Evolutionary conservation across 2,888 invertebrate genomes (phyloP), one percentile per base, ranked within the genome.

Genomic region (Agrochola circellaris): DNA sequence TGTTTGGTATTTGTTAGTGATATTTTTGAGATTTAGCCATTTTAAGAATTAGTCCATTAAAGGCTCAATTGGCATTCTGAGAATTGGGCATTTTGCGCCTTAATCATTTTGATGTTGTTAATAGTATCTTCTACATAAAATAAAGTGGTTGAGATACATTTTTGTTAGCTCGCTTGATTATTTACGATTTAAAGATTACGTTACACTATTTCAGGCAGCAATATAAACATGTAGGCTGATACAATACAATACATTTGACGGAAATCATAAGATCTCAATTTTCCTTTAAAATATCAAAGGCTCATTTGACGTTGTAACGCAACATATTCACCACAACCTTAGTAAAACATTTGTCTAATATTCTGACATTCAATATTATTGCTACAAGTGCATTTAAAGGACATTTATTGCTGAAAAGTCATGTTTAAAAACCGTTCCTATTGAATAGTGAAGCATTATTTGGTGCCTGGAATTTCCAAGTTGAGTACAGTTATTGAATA

Each of bases 401-500:
- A 62, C n/a, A 62, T 66, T 70, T 61, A 38, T 65, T 11, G 9
- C 45, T 58, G 11, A 17, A 51, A 82, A 61, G 30, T 74, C 20
- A 11, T 38, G 48, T 60, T 71, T n/a, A 61, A 71, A 67, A 68
- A 54, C 6, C 65, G 15, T 38, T 20, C 23, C 15, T 13, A 56
- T 62, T 77, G 60, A 77, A 38, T 70, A 66, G n/a, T 56, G 34
- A 58, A 68, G n/a, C 51, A 42, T 62, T 82, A 82, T 84, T 78
- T 72, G 58, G 42, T 62, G 20, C 34, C n/a, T 62, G 64, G 30
- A 48, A 74, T 69, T 74, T 62, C 26, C 20, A 69, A 62, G 23
- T 51, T 75, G 54, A 86, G 72, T 73, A 65, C 73, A 64, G n/a
- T 62, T 69, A 73, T 75, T 78, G 69, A 73, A 73, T 51, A 70